Conservation (phyloP, 2,113 vertebrate genomes). For the Electrona antarctica region DNA sequence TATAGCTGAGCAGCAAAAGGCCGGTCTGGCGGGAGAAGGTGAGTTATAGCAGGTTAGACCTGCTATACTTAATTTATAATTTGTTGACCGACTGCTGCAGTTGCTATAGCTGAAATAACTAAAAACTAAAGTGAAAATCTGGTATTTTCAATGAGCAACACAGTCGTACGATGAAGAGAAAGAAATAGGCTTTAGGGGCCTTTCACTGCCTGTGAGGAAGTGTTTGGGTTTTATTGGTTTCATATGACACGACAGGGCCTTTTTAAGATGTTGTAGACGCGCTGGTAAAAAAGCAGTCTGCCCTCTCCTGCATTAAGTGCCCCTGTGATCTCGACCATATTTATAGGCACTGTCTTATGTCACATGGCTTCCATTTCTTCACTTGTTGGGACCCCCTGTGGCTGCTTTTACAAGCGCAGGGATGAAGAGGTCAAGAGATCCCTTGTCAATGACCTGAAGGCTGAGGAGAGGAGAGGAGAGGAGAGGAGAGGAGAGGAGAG, state of each 20-base stretch:
- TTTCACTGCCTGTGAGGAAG: constrained; percentile 72
- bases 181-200: constrained; percentile 12
- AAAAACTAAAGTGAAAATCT: too few relatives aligned
- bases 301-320: constrained; percentile 77
- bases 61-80: too few relatives aligned
- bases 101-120: too few relatives aligned
- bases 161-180: too few relatives aligned
- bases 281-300: constrained; percentile 80
- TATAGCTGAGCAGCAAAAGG: constrained; percentile 25
- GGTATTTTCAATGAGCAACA: too few relatives aligned
- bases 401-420: constrained; percentile 80
- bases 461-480: background rate
- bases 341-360: constrained; percentile 83
- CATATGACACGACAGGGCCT: constrained; percentile 80
- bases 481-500: background rate
- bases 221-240: constrained; percentile 82
- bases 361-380: constrained; percentile 85
- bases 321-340: constrained; percentile 83
- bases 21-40: constrained; percentile 39
- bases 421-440: constrained; percentile 76
- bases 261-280: constrained; percentile 83
- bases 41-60: constrained; percentile 55
- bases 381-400: constrained; percentile 78
- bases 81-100: too few relatives aligned
- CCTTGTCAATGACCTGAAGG: constrained; percentile 49